A percentile compares a stretch with the other conserved stretches of the same genome.
Conservation (phyloP, 92 coral and sea anemone species). For the Isaurus tuberculatus region DNA sequence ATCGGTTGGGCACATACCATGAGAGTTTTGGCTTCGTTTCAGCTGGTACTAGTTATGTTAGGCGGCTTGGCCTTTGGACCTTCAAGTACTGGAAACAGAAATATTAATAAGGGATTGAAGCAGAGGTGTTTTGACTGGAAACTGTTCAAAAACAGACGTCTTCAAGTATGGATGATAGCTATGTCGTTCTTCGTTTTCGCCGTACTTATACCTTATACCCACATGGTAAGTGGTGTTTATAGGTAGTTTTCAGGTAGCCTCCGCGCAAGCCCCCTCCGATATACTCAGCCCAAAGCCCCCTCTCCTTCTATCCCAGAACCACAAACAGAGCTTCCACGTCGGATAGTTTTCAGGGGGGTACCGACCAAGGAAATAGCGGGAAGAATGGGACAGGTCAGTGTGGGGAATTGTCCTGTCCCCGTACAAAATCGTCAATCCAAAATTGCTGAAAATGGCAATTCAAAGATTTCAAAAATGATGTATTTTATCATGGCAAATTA, state of each 20-base stretch:
- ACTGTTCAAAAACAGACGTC: conserved; percentile 60
- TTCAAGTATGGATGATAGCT: conserved; percentile 68
- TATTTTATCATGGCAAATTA: too few species aligned
- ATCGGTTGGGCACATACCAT: conserved; percentile 63
- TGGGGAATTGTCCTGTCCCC: too few species aligned
- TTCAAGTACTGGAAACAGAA: neutral
- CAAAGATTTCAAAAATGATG: too few species aligned
- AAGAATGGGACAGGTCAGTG: too few species aligned
- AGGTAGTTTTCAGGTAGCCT: neutral
- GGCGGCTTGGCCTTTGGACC: conserved; percentile 32
- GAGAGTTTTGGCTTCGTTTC: conserved; percentile 31
- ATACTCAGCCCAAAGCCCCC: too few species aligned
- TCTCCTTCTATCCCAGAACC: too few species aligned
- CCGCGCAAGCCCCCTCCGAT: too few species aligned
- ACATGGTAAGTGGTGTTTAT: conserved; percentile 66
- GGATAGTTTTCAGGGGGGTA: too few species aligned
- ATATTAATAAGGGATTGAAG: neutral
- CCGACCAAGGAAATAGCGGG: too few species aligned
- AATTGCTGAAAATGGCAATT: too few species aligned
- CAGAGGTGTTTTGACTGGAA: conserved; percentile 21
- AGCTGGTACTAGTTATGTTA: neutral
- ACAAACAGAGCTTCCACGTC: too few species aligned
- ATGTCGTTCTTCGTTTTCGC: conserved; percentile 71
- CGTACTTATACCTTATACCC: conserved; percentile 69
- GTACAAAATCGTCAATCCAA: too few species aligned